Conservation (phyloP, 2,113 vertebrate genomes). For the Pteropus alecto region DNA sequence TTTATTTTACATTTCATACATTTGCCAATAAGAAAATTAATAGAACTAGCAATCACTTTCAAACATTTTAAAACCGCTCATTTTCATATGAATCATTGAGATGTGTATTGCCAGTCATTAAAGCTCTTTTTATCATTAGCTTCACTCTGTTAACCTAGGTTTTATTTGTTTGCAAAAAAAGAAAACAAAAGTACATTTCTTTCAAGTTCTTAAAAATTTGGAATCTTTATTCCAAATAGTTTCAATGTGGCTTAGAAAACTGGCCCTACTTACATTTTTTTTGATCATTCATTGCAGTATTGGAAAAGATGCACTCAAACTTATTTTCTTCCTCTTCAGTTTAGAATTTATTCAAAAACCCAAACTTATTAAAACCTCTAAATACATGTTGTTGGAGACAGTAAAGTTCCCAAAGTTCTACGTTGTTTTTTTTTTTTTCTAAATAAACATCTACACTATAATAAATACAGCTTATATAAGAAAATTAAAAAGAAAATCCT, state of each 20-base stretch:
- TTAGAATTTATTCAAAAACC: constrained; percentile 7
- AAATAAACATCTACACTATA: background rate
- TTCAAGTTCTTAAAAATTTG: background rate
- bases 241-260: background rate
- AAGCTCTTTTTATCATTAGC: background rate
- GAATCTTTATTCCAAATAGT: background rate
- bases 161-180: background rate
- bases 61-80: background rate
- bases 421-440: constrained; percentile 30
- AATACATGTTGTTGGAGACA: background rate
- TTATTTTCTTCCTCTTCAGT: background rate
- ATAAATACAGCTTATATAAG: background rate
- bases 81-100: background rate
- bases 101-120: background rate
- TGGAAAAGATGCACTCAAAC: background rate
- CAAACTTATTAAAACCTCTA: background rate
- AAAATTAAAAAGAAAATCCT: background rate
- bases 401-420: background rate
- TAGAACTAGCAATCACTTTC: background rate
- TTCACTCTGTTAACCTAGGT: background rate
- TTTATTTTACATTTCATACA: background rate
- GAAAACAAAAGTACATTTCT: background rate
- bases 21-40: background rate
- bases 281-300: background rate
- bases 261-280: background rate